Conservation (phyloP, 2,113 vertebrate species). For the Engraulis encrasicolus region DNA sequence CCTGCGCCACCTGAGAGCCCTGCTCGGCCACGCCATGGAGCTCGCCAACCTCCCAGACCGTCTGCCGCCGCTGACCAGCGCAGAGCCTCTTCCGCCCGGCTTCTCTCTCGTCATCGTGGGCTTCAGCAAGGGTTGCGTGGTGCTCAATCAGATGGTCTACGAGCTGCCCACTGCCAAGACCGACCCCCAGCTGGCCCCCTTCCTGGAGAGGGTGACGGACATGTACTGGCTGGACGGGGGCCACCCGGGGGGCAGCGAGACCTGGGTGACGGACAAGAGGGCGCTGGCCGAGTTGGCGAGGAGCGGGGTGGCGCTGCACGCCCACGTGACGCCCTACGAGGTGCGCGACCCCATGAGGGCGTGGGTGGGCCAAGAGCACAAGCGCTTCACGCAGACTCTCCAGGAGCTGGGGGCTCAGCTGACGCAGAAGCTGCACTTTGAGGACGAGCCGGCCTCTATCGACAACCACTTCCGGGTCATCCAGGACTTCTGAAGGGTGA, state of each 20-base stretch:
- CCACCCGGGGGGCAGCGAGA: slow-evolving; percentile 92
- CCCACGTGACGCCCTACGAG: slow-evolving; percentile 95
- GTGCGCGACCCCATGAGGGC: slow-evolving; percentile 91
- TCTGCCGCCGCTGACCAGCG: slow-evolving; percentile 67
- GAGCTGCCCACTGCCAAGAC: slow-evolving; percentile 85
- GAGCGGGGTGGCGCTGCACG: slow-evolving; percentile 83
- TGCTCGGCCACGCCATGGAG: slow-evolving; percentile 88
- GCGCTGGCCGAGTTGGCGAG: slow-evolving; percentile 82
- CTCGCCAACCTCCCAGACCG: slow-evolving; percentile 74
- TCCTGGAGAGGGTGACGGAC: slow-evolving; percentile 80
- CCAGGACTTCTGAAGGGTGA: slow-evolving; percentile 77
- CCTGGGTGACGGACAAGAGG: slow-evolving; percentile 89
- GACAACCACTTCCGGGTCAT: slow-evolving; percentile 96
- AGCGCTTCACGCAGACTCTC: slow-evolving; percentile 84
- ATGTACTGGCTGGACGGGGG: slow-evolving; percentile 98
- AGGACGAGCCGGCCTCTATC: slow-evolving; percentile 84
- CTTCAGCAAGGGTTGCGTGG: slow-evolving; percentile 98
- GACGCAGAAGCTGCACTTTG: slow-evolving; percentile 87
- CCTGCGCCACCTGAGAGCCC: slow-evolving; percentile 85
- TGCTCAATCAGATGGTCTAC: slow-evolving; percentile 93
- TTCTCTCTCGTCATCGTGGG: slow-evolving; percentile 86
- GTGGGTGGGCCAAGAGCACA: slow-evolving; percentile 95
- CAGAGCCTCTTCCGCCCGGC: slow-evolving; percentile 48
- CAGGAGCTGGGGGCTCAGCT: slow-evolving; percentile 83
- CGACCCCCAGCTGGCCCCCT: slow-evolving; percentile 79